A percentile compares a stretch with the other conserved stretches of the same genome.
Evolutionary conservation across 2,113 vertebrate genomes (phyloP).

Genomic region (Amphiprion ocellaris): DNA sequence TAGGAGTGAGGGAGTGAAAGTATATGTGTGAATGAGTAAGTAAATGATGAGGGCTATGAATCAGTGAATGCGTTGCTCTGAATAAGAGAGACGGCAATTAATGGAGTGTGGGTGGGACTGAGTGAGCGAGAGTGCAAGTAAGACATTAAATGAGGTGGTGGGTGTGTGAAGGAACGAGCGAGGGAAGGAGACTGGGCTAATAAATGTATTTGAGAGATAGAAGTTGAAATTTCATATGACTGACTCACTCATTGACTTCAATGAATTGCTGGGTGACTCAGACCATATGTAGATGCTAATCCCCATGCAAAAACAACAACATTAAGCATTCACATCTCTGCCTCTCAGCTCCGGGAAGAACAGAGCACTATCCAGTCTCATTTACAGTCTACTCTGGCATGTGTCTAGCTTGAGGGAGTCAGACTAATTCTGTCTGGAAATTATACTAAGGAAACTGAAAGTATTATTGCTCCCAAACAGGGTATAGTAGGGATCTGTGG

Average conservation of each 20-base stretch:
- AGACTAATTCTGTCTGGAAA: conserved; percentile 69
- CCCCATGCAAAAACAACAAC: conserved; percentile 47
- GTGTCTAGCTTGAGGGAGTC: conserved; percentile 64
- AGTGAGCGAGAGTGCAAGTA: conserved; percentile 25
- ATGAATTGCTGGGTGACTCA: conserved; percentile 18
- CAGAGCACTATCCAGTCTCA: conserved; percentile 41
- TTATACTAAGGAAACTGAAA: conserved; percentile 63
- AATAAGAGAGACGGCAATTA: conserved; percentile 1
- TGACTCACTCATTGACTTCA: conserved; percentile 30
- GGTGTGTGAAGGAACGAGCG: conserved; percentile 11
- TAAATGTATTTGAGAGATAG: conserved; percentile 20
- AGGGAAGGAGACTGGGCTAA: not conserved
- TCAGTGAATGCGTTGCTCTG: conserved; percentile 31
- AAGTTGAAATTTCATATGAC: conserved; percentile 5
- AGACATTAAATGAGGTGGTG: conserved; percentile 37
- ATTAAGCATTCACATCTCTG: conserved; percentile 41
- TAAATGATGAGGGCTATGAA: conserved; percentile 31
- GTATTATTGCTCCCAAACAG: conserved; percentile 66
- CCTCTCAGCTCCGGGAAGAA: conserved; percentile 32
- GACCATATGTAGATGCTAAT: conserved; percentile 37
- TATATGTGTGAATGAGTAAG: conserved; percentile 2
- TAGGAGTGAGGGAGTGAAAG: not conserved
- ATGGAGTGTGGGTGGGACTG: conserved; percentile 13
- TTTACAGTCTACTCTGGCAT: conserved; percentile 67
- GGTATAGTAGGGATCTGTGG: conserved; percentile 51